phyloP scores from a whole-genome alignment of 2,888 invertebrate genomes.

The Aricia artaxerxes region DNA sequence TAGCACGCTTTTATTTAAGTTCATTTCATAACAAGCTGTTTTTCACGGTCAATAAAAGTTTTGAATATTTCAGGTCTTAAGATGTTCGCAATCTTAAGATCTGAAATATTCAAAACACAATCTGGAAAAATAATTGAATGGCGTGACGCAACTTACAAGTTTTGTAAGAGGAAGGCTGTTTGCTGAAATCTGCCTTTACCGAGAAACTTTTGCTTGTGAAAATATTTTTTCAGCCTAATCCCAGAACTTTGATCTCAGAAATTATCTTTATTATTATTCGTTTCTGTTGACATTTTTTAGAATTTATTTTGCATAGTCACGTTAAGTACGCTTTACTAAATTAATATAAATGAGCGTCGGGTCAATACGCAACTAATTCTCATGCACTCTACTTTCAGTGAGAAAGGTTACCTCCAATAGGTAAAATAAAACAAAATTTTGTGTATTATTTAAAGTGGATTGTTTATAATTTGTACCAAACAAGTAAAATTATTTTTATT shows the following conservation, averaged over 20 bases:
- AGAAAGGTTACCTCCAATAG: not conserved
- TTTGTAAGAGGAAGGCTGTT: conserved; percentile 21
- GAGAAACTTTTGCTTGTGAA: conserved; percentile 7
- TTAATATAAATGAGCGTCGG: not conserved
- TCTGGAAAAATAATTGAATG: conserved; percentile 30
- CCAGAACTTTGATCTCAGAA: conserved; percentile 2
- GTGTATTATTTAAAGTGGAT: too few species aligned
- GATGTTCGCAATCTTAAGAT: not conserved
- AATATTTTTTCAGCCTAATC: not conserved
- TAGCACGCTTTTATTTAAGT: too few species aligned
- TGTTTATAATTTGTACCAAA: too few species aligned
- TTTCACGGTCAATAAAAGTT: not conserved
- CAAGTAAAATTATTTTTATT: too few species aligned
- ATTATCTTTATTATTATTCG: not conserved
- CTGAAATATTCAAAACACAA: conserved; percentile 30
- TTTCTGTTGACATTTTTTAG: not conserved
- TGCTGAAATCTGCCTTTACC: not conserved
- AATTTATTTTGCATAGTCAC: not conserved
- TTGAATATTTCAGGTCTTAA: not conserved
- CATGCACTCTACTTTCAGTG: not conserved
- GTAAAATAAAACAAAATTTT: too few species aligned
- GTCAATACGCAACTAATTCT: too few species aligned
- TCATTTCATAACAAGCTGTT: not conserved
- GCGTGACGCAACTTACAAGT: conserved; percentile 22
- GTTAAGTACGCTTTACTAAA: not conserved